Conservation (phyloP, 2,113 vertebrate species). For the Crotalus viridis region DNA sequence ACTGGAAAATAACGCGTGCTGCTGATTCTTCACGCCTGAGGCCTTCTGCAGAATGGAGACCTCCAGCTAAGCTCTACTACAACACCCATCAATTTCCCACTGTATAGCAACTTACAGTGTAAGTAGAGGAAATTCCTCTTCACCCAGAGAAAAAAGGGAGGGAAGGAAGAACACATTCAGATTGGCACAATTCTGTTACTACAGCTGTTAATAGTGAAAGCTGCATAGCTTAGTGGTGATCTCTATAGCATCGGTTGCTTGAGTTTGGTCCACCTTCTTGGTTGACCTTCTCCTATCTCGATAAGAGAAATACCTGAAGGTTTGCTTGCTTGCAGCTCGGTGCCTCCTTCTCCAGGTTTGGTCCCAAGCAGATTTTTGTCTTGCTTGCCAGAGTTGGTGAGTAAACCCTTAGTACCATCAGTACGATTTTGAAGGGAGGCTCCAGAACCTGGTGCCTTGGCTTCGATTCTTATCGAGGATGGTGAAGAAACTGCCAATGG, state of each 20-base stretch:
- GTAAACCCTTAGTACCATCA: conserved; percentile 56
- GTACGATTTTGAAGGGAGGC: not conserved
- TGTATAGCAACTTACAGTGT: not conserved
- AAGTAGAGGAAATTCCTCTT: not conserved
- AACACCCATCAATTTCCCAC: not conserved
- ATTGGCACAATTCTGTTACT: not conserved
- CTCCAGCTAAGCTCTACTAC: not conserved
- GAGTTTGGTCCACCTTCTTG: not conserved
- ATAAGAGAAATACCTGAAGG: conserved; percentile 60
- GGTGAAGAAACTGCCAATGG: not conserved
- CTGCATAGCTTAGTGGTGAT: not conserved
- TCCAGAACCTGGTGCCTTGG: conserved; percentile 11
- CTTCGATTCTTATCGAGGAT: conserved; percentile 23
- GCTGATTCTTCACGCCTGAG: not conserved
- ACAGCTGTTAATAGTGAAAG: not conserved
- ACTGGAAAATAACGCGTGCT: not conserved
- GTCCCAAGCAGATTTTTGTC: conserved; percentile 54
- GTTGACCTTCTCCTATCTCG: not conserved
- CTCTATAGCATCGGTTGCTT: not conserved
- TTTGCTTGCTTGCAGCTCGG: conserved; percentile 45
- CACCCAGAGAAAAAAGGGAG: not conserved
- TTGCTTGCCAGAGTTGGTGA: conserved; percentile 56
- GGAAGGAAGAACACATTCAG: not conserved
- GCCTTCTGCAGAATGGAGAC: not conserved
- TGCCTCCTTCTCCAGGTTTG: conserved; percentile 51